phyloP scores from a whole-genome alignment of 2,888 invertebrate genomes.

The Cenopis cana region DNA sequence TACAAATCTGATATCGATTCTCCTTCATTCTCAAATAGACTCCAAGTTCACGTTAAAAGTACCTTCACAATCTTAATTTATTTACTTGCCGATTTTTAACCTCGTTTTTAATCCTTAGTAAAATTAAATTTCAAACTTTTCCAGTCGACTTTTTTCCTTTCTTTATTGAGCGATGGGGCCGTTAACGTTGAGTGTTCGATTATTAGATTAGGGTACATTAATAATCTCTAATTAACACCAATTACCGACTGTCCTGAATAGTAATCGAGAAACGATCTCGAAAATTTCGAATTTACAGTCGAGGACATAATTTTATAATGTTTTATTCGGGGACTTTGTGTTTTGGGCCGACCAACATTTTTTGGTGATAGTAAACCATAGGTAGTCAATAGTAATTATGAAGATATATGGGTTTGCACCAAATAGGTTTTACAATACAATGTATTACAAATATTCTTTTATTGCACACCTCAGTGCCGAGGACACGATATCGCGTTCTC shows the following conservation, averaged over 20 bases:
- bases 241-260: constrained; percentile 28
- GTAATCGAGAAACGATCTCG: constrained; percentile 16
- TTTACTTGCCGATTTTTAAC: neutral
- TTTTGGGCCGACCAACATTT: too few species aligned
- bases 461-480: too few species aligned
- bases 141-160: constrained; percentile 12
- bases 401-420: too few species aligned
- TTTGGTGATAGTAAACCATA: too few species aligned
- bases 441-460: too few species aligned
- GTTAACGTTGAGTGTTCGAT: constrained; percentile 25
- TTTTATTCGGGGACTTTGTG: neutral
- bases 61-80: neutral
- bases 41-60: neutral
- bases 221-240: constrained; percentile 37
- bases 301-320: neutral
- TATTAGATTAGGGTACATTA: constrained; percentile 38
- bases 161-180: constrained; percentile 4
- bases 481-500: too few species aligned
- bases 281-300: neutral
- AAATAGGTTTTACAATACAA: too few species aligned
- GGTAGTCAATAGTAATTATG: too few species aligned
- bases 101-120: constrained; percentile 6
- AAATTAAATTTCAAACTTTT: constrained; percentile 32
- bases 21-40: neutral
- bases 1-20: too few species aligned